Conservation (phyloP, 2,888 invertebrate species). For the Xanthorhoe designata region DNA sequence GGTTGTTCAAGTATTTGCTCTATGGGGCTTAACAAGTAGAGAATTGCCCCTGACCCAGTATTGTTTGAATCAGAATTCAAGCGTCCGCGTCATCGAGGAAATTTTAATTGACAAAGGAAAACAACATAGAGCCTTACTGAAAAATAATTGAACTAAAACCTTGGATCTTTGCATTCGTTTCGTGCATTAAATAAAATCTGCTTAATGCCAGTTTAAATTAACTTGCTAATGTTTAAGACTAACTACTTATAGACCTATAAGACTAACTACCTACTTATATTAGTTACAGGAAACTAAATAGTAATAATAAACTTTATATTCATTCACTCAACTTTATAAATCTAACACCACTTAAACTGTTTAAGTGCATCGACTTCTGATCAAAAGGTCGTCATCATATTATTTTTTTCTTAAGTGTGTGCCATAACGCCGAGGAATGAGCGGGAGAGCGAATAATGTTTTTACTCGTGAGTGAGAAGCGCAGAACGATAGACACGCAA, state of each 20-base stretch:
- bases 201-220: background rate
- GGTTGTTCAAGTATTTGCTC: constrained; percentile 67
- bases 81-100: constrained; percentile 65
- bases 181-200: constrained; percentile 21
- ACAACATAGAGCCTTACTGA: constrained; percentile 31
- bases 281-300: too few relatives aligned
- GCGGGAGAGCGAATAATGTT: too few relatives aligned
- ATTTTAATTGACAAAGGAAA: constrained; percentile 57
- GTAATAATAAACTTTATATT: background rate
- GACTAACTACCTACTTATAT: too few relatives aligned
- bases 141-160: constrained; percentile 28
- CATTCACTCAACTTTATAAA: background rate
- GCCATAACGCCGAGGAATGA: too few relatives aligned
- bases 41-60: constrained; percentile 69
- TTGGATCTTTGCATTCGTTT: constrained; percentile 30
- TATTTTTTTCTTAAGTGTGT: too few relatives aligned
- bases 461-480: too few relatives aligned
- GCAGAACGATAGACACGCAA: too few relatives aligned
- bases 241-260: too few relatives aligned
- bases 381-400: too few relatives aligned
- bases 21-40: constrained; percentile 60
- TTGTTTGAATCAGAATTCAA: constrained; percentile 59
- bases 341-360: background rate
- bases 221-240: too few relatives aligned
- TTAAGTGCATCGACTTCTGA: too few relatives aligned